phyloP scores from a whole-genome alignment of 2,797 vertebrate genomes.

The Zenarchopterus dispar region DNA sequence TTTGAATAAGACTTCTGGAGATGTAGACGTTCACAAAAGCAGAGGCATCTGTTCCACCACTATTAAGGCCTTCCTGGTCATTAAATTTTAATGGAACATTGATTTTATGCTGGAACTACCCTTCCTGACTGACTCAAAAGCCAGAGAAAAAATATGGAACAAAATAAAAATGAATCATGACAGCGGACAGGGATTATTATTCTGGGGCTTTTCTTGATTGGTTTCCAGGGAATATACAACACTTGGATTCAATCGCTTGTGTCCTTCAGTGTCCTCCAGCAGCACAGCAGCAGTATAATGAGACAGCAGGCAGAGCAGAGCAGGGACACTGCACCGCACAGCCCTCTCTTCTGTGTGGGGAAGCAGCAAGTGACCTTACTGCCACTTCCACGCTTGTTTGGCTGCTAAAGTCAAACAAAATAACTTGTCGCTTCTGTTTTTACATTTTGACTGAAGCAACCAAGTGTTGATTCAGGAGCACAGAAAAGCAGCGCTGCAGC shows the following conservation, averaged over 20 bases:
- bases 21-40: conserved; percentile 71
- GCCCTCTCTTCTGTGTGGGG: conserved; percentile 33
- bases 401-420: conserved; percentile 38
- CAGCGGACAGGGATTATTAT: conserved; percentile 79
- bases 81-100: conserved; percentile 89
- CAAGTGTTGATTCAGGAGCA: conserved; percentile 31
- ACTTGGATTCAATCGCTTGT: conserved; percentile 80
- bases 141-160: conserved; percentile 77
- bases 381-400: conserved; percentile 15
- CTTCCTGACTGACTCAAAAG: conserved; percentile 81
- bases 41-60: conserved; percentile 83
- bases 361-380: conserved; percentile 35
- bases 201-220: conserved; percentile 80
- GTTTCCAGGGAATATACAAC: conserved; percentile 83
- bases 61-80: conserved; percentile 85
- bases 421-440: conserved; percentile 27
- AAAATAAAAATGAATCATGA: conserved; percentile 84
- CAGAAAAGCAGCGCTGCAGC: conserved; percentile 18
- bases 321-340: conserved; percentile 61
- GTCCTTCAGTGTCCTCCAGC: conserved; percentile 83
- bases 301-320: conserved; percentile 67
- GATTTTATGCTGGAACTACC: conserved; percentile 84
- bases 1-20: conserved; percentile 69
- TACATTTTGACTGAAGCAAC: conserved; percentile 28
- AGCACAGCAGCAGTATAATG: conserved; percentile 73